Conservation (phyloP, 2,797 vertebrate genomes). For the Steatocranus sp. region DNA sequence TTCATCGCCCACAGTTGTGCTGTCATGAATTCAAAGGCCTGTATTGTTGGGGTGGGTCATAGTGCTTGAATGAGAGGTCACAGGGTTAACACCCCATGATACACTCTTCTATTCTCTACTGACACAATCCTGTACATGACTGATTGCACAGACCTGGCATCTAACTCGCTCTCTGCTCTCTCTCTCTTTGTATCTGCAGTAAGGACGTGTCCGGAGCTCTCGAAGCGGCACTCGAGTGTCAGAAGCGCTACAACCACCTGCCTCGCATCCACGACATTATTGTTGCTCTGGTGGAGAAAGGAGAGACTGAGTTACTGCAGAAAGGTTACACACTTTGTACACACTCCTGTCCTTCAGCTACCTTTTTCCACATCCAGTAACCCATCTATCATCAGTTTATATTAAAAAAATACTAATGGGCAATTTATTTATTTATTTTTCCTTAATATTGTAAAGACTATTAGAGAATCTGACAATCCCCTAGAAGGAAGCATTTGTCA, state of each 20-base stretch:
- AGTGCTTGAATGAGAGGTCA: conserved; percentile 49
- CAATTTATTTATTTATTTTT: neutral
- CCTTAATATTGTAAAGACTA: neutral
- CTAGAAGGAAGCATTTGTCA: neutral
- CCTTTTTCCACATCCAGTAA: neutral
- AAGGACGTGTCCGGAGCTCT: conserved; percentile 79
- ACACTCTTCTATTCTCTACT: conserved; percentile 38
- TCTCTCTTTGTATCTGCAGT: conserved; percentile 60
- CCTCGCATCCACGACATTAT: conserved; percentile 84
- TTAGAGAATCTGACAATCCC: neutral
- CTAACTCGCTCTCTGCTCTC: conserved; percentile 9
- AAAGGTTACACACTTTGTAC: conserved; percentile 77
- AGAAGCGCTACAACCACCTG: conserved; percentile 76
- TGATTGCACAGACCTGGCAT: conserved; percentile 41
- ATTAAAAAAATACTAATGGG: neutral
- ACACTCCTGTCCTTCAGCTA: neutral
- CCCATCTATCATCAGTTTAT: neutral
- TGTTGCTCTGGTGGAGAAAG: conserved; percentile 84
- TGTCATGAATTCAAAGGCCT: conserved; percentile 64
- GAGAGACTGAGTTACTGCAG: conserved; percentile 84
- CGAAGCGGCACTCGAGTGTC: conserved; percentile 73
- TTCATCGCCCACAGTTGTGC: conserved; percentile 54
- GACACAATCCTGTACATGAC: conserved; percentile 35
- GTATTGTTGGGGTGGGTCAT: conserved; percentile 58
- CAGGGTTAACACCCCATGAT: conserved; percentile 53